A percentile compares a stretch with the other conserved stretches of the same genome.
Evolutionary conservation across 2,888 invertebrate species (phyloP).

Genomic region (Bugulina stolonifera): DNA sequence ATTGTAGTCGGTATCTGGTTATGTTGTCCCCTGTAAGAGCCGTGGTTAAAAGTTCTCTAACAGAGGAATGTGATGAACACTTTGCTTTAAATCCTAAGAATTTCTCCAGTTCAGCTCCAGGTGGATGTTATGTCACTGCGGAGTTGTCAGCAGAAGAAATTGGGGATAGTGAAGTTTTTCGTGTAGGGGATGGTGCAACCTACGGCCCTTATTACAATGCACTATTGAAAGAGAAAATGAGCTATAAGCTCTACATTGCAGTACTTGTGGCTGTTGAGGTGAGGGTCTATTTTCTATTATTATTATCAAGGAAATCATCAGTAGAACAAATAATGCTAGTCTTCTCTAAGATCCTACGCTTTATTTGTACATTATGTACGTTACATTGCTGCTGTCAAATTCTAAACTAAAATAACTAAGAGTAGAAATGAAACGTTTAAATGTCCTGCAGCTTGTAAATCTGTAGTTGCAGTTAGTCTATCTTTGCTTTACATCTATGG

Average conservation of each 20-base stretch:
- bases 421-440: too few species aligned
- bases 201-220: not conserved
- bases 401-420: too few species aligned
- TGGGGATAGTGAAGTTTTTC: not conserved
- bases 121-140: not conserved
- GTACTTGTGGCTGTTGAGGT: not conserved
- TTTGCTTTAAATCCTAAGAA: not conserved
- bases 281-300: too few species aligned
- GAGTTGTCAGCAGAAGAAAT: not conserved
- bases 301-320: too few species aligned
- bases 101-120: not conserved
- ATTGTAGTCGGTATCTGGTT: not conserved
- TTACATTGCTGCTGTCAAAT: too few species aligned
- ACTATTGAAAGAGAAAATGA: not conserved
- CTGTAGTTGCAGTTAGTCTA: too few species aligned
- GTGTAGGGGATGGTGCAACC: not conserved
- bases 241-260: not conserved
- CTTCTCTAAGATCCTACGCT: too few species aligned
- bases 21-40: not conserved
- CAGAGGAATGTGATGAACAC: not conserved
- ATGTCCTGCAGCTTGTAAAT: too few species aligned
- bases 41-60: not conserved
- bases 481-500: too few species aligned
- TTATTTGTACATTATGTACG: too few species aligned
- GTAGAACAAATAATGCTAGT: too few species aligned